phyloP scores from a whole-genome alignment of 2,888 invertebrate genomes.

The Megalurothrips usitatus region DNA sequence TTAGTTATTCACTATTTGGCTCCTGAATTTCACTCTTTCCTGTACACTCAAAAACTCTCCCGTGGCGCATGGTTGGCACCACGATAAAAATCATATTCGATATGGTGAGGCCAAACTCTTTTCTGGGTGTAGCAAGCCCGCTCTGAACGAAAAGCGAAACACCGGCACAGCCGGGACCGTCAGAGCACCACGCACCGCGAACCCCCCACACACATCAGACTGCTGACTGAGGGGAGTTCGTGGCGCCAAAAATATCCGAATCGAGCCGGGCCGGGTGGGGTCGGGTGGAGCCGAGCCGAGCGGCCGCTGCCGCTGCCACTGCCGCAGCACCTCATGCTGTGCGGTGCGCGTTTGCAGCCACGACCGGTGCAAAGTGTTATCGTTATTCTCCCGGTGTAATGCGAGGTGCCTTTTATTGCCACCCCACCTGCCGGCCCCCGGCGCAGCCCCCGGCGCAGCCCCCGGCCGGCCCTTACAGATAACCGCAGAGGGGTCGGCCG shows the following conservation, averaged over 20 bases:
- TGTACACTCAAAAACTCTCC: no score
- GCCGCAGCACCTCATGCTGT: background rate
- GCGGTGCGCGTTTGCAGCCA: background rate
- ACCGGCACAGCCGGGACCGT: no score
- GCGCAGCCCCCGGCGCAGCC: background rate
- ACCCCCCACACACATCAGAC: no score
- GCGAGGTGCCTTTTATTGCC: constrained; percentile 13
- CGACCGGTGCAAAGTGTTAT: constrained; percentile 16
- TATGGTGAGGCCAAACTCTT: no score
- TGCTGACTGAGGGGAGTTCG: no score
- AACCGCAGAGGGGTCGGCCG: background rate
- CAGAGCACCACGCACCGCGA: no score
- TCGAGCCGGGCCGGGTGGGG: background rate
- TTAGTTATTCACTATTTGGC: no score
- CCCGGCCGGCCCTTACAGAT: background rate
- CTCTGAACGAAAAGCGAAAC: no score
- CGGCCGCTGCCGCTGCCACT: background rate
- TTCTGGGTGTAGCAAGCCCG: no score
- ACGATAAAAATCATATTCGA: no score
- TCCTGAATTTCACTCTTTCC: no score
- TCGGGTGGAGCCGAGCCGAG: background rate
- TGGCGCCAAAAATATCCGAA: background rate
- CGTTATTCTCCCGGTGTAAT: constrained; percentile 8
- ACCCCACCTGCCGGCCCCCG: background rate
- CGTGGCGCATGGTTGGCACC: no score